Percentiles rank a stretch among this genome's conserved stretches.
Evolutionary conservation across 2,113 vertebrate genomes (phyloP).

Genomic region (Bufo gargarizans): DNA sequence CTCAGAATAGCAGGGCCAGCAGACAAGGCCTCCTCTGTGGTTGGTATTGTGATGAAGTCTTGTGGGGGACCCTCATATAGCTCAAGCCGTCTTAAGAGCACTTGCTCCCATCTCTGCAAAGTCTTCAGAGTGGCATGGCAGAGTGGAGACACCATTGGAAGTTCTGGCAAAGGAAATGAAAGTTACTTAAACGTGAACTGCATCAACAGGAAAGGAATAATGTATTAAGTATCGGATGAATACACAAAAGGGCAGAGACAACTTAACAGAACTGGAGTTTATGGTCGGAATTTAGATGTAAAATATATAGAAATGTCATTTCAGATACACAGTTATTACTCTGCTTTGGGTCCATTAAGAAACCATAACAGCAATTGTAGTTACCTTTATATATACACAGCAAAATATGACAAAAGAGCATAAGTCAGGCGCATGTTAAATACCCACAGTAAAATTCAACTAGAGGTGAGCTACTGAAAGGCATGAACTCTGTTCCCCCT

Average conservation of each 20-base stretch:
- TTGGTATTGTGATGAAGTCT: slow-evolving; percentile 83
- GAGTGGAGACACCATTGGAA: slow-evolving; percentile 92
- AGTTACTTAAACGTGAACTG: neutral
- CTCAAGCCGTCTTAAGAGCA: slow-evolving; percentile 89
- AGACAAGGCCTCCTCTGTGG: slow-evolving; percentile 78
- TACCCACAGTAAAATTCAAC: neutral
- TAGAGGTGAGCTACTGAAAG: neutral
- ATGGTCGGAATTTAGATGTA: neutral
- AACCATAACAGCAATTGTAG: neutral
- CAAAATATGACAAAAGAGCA: no score
- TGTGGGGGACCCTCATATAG: slow-evolving; percentile 88
- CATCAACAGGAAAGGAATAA: neutral
- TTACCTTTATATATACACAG: no score
- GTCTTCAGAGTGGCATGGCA: slow-evolving; percentile 92
- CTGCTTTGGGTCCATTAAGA: neutral
- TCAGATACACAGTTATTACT: neutral
- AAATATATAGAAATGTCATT: neutral
- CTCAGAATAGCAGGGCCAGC: slow-evolving; percentile 92
- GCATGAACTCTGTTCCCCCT: neutral
- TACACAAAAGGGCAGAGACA: neutral
- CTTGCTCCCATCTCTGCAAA: slow-evolving; percentile 95
- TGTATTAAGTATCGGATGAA: no score
- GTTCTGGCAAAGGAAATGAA: slow-evolving; percentile 74
- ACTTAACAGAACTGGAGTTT: neutral
- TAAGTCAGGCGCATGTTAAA: no score